Conservation (phyloP, 1,140 invertebrate genomes). For the Nasonia vitripennis region DNA sequence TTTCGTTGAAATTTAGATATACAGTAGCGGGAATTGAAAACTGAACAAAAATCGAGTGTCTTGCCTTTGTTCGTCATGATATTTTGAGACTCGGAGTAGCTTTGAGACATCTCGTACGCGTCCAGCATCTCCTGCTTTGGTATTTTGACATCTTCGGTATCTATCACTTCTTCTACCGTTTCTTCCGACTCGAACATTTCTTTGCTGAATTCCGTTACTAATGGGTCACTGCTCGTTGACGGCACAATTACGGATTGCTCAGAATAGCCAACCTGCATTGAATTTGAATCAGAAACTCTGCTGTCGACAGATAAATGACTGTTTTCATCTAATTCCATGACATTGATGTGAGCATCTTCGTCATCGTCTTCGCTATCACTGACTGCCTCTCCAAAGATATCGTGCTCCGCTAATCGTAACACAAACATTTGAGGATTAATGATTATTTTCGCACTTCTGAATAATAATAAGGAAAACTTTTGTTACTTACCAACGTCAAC, state of each 20-base stretch:
- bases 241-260: slow-evolving; percentile 67
- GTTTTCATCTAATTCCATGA: slow-evolving; percentile 87
- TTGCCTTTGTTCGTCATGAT: slow-evolving; percentile 65
- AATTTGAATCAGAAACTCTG: slow-evolving; percentile 84
- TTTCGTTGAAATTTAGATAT: not conserved
- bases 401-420: slow-evolving; percentile 79
- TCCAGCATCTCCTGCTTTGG: slow-evolving; percentile 67
- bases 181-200: slow-evolving; percentile 75
- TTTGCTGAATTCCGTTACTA: slow-evolving; percentile 77
- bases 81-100: slow-evolving; percentile 62
- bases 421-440: not conserved
- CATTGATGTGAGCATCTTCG: slow-evolving; percentile 83
- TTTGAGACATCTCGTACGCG: slow-evolving; percentile 67
- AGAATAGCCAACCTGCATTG: slow-evolving; percentile 77
- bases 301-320: slow-evolving; percentile 86
- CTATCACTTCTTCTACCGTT: slow-evolving; percentile 58
- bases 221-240: slow-evolving; percentile 62
- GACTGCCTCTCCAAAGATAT: slow-evolving; percentile 92
- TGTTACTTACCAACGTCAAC: slow-evolving; percentile 74
- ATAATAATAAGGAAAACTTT: not conserved
- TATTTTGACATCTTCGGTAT: slow-evolving; percentile 60
- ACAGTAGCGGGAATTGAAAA: not conserved
- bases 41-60: not conserved
- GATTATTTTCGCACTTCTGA: not conserved
- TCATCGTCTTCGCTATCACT: slow-evolving; percentile 87